phyloP scores from a whole-genome alignment of 1,140 invertebrate genomes.

The Amphibalanus amphitrite region DNA sequence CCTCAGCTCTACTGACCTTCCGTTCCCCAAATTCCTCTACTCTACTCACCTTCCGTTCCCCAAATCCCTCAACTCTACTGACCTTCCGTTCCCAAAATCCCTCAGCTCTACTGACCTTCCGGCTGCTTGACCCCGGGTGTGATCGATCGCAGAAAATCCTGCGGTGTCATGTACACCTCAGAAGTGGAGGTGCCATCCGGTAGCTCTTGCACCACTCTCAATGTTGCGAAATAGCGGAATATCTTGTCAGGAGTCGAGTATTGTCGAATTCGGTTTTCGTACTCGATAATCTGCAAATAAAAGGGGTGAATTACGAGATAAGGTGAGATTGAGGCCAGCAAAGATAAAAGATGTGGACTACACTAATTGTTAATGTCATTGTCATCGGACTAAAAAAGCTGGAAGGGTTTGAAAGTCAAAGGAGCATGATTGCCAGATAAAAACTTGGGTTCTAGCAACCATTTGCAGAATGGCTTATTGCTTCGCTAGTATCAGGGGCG shows the following conservation, averaged over 20 bases:
- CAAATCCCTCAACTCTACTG: too few relatives aligned
- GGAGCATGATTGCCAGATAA: background rate
- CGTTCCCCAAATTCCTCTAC: too few relatives aligned
- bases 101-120: too few relatives aligned
- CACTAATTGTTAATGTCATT: too few relatives aligned
- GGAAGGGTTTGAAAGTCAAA: background rate
- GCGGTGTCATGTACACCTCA: constrained; percentile 98
- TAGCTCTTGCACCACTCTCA: constrained; percentile 65
- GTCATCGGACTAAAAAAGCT: too few relatives aligned
- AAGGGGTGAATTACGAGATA: too few relatives aligned
- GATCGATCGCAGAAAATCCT: constrained; percentile 95
- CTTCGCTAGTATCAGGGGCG: too few relatives aligned
- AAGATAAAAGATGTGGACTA: background rate
- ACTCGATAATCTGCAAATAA: constrained; percentile 84
- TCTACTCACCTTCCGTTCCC: too few relatives aligned
- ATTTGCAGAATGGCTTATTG: too few relatives aligned
- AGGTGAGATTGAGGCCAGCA: background rate
- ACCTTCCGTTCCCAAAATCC: too few relatives aligned
- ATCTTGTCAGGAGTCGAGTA: constrained; percentile 99
- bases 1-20: too few relatives aligned
- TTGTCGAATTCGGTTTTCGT: constrained; percentile 94
- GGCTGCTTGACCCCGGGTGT: constrained; percentile 97
- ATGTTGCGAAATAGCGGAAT: constrained; percentile 97
- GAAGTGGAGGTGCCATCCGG: constrained; percentile 32
- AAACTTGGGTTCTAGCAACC: too few relatives aligned